Conservation (phyloP, 2,797 vertebrate genomes). For the Brachyrhaphis roseni region DNA sequence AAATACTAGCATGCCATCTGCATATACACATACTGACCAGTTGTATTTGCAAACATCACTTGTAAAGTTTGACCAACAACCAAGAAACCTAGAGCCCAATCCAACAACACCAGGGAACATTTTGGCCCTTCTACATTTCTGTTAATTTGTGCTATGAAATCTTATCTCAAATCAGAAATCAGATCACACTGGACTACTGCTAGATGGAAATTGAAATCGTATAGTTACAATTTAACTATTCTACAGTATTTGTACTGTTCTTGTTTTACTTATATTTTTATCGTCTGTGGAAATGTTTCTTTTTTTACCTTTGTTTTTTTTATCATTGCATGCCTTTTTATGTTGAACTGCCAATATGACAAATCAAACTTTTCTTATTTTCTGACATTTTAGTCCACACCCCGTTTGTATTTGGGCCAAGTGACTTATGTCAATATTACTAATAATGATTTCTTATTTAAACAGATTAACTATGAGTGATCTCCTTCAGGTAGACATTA, state of each 20-base stretch:
- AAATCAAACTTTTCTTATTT: background rate
- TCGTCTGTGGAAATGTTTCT: background rate
- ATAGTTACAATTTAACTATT: background rate
- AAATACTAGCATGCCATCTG: background rate
- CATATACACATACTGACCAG: background rate
- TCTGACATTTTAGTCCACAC: background rate
- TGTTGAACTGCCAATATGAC: background rate
- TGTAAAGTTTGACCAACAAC: background rate
- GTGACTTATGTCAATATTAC: background rate
- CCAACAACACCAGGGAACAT: background rate
- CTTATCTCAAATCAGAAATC: background rate
- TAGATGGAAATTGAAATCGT: background rate
- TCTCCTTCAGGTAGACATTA: background rate
- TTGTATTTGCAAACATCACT: background rate
- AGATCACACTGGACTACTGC: background rate
- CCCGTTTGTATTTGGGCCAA: background rate
- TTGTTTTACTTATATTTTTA: background rate
- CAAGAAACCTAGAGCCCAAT: background rate
- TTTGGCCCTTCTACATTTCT: background rate
- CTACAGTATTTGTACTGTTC: background rate
- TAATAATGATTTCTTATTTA: background rate
- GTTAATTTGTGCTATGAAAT: background rate
- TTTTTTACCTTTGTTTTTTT: background rate
- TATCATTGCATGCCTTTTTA: background rate
- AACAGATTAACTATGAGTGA: background rate